Base-by-base conservation (phyloP, 2,113 vertebrate genomes). In the Leptobrachium ailaonicum region DNA sequence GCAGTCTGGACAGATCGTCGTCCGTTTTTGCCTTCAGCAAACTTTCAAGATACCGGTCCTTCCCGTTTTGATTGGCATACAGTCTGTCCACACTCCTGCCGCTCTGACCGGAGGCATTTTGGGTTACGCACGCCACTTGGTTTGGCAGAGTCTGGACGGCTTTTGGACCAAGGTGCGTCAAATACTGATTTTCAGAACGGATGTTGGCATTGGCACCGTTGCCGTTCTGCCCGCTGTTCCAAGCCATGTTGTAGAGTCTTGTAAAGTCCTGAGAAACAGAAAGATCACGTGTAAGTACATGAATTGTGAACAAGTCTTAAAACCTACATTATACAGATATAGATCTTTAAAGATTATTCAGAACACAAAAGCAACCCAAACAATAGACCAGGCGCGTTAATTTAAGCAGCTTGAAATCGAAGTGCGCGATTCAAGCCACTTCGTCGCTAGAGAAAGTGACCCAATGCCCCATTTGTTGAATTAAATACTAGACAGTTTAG, bases 161-260 rank as follows among this genome's bases (percentile, higher is more conserved):
- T 62, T 72, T 77, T 80, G 86, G 6, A 83, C 82, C 32, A 10
- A 79, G 47, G 2, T 63, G 88, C 70, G 6, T n/a, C 40, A 83
- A 84, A 87, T 82, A 66, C 41, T 0, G 45, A 43, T 84, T 84
- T 80, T 83, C 83, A 53, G 72, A 60, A 45, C 54, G 32, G 53
- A 73, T n/a, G 8, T 50, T 32, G 20, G 20, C 20, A 58, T 67
- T 32, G 2, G 62, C 71, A 10, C 64, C 1, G 43, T 83, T 79
- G 70, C 82, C 80, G 8, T 78, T 74, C 40, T 83, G 78, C 32
- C 86, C 86, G 74, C 40, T 32, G 77, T 87, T 93, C 91, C 92
- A 92, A 75, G 89, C 88, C 93, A 93, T 93, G 14, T 78, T 84
- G 47, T 74, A 66, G 43, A 32, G 20, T 32, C 20, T 32, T 32